Percentiles rank a stretch among this genome's conserved stretches.
Conservation (phyloP, 2,113 vertebrate genomes). For the Neotragus moschatus region DNA sequence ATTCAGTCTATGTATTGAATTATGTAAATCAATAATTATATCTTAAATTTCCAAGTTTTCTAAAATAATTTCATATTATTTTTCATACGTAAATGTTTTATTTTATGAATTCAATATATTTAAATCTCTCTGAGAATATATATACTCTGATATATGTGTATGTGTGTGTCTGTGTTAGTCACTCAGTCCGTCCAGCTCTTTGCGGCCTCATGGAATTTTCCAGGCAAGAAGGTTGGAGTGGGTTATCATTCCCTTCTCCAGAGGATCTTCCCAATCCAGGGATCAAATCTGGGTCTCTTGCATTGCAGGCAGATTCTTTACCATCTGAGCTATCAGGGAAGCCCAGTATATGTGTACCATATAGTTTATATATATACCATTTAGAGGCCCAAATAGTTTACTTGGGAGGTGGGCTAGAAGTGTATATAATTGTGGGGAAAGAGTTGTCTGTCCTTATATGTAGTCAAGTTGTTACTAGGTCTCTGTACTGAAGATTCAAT, state of each 20-base stretch:
- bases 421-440: conserved; percentile 46
- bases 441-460: conserved; percentile 36
- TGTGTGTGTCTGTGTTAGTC: not conserved
- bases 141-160: too few species aligned
- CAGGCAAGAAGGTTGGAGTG: not conserved
- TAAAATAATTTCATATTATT: not conserved
- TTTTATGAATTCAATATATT: not conserved
- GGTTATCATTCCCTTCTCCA: not conserved
- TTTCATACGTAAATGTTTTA: not conserved
- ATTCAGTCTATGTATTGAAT: not conserved
- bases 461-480: conserved; percentile 40
- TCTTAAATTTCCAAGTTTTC: not conserved
- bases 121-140: not conserved
- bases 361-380: not conserved
- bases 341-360: not conserved
- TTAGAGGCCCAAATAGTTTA: not conserved
- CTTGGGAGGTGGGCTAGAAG: conserved; percentile 20
- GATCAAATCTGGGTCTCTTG: not conserved
- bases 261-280: not conserved
- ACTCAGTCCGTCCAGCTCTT: not conserved
- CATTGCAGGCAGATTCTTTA: not conserved
- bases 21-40: not conserved
- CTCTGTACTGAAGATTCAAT: conserved; percentile 34
- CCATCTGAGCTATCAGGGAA: not conserved
- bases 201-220: not conserved